A percentile compares a stretch with the other conserved stretches of the same genome.
Evolutionary conservation across 2,888 invertebrate genomes (phyloP).

Genomic region (Macrosiphum euphorbiae): DNA sequence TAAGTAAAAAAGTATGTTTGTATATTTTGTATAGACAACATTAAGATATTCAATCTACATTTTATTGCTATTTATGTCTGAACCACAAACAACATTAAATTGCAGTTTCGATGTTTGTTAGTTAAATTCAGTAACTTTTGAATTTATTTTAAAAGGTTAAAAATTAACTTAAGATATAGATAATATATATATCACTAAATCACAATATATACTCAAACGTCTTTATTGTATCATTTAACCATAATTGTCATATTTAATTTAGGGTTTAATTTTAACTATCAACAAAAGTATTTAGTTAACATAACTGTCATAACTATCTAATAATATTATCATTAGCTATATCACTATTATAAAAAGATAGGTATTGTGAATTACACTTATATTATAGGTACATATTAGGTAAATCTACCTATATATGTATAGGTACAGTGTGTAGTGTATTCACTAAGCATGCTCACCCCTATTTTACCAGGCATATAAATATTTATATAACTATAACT

Average conservation of each 20-base stretch:
- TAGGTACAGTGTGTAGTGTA: too few relatives aligned
- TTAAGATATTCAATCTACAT: not conserved
- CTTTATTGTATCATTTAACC: not conserved
- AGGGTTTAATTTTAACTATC: too few relatives aligned
- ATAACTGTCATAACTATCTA: too few relatives aligned
- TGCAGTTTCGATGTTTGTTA: not conserved
- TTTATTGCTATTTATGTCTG: not conserved
- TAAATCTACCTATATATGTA: too few relatives aligned
- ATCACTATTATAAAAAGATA: too few relatives aligned
- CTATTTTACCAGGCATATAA: too few relatives aligned
- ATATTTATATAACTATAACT: too few relatives aligned
- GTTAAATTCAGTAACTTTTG: not conserved
- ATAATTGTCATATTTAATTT: not conserved
- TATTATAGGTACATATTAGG: too few relatives aligned
- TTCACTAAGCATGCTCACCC: too few relatives aligned
- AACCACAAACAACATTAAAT: not conserved
- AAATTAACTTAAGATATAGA: not conserved
- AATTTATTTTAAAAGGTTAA: not conserved
- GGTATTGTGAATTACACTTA: too few relatives aligned
- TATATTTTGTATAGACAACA: not conserved
- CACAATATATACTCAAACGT: not conserved
- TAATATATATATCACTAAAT: not conserved
- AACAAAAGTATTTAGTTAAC: too few relatives aligned
- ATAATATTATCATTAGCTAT: too few relatives aligned
- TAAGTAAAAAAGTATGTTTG: constrained; percentile 5